Conservation (phyloP, 92 coral and sea anemone species). For the Pocillopora grandis region DNA sequence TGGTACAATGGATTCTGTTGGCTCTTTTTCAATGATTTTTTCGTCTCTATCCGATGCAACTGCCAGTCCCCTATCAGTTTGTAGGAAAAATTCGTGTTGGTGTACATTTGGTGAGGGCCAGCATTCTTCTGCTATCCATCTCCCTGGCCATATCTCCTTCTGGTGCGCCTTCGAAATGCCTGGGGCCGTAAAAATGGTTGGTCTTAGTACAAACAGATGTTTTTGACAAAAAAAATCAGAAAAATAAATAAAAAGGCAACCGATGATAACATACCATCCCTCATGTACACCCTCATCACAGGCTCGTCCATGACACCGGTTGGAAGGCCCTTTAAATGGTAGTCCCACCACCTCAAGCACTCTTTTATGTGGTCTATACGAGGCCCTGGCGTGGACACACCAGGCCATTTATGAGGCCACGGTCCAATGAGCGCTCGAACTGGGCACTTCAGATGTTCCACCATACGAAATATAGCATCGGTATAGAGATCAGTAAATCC, state of each 20-base stretch:
- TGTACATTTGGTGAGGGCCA: conserved; percentile 82
- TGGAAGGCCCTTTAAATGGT: conserved; percentile 64
- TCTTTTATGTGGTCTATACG: conserved; percentile 66
- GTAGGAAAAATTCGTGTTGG: conserved; percentile 35
- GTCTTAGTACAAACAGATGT: no score
- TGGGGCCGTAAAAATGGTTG: not conserved
- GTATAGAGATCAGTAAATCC: conserved; percentile 76
- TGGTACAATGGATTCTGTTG: not conserved
- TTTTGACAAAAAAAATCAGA: no score
- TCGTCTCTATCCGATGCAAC: not conserved
- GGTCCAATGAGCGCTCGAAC: conserved; percentile 67
- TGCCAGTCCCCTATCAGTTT: conserved; percentile 24
- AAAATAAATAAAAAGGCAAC: no score
- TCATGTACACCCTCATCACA: conserved; percentile 51
- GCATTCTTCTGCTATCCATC: conserved; percentile 76
- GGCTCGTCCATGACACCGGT: conserved; percentile 76
- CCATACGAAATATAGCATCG: conserved; percentile 74
- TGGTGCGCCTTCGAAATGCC: conserved; percentile 63
- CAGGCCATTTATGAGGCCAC: conserved; percentile 80
- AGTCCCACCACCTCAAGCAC: conserved; percentile 78
- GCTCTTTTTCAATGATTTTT: not conserved
- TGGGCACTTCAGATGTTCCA: conserved; percentile 63
- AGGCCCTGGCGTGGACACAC: conserved; percentile 63
- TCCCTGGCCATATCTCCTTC: conserved; percentile 68
- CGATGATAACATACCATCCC: conserved; percentile 55